Evolutionary conservation across 2,797 vertebrate species (phyloP), one percentile per base, ranked within the genome.

Genomic region (Clarias platycephalus): DNA sequence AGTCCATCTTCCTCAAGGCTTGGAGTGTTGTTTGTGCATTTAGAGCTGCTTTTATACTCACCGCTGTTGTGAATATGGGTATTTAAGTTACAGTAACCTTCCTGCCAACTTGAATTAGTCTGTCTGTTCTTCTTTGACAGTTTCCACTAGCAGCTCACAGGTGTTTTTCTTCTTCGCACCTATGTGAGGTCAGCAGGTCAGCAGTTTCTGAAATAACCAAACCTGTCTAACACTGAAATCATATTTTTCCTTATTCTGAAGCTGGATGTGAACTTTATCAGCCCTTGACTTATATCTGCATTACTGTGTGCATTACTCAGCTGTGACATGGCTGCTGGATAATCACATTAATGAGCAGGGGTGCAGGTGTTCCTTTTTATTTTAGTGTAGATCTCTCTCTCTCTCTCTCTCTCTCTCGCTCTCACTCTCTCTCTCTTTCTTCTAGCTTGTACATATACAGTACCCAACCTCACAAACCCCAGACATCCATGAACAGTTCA

Each of bases 121-220:
- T 68, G 67, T 8, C 67, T 70, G 5, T 70, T 44, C 37, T 44
- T 10, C 22, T 71, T 5, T 44, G 37, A 44, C 37, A 71, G 22
- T 44, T 71, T 71, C 64, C 20, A 44, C 20, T 12, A 0, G 0
- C 9, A n/a, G 37, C 37, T 71, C 22, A 44, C 13, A 40, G 34
- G 22, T 44, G 37, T 71, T 40, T 71, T 71, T 10, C 20, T 71
- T 71, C n/a, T 44, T 44, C 22, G 40, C 68, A 44, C 37, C 37
- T 68, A 10, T 37, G 34, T 37, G 37, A 68, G 18, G 6, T 34
- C 31, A 68, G 18, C 31, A 34, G 64, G 28, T 34, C 28, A 20
- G 28, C 64, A 68, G 31, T 20, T 68, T 68, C 66, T 68, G 66
- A 68, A 68, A 37, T 68, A 68, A 28, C 67, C 34, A 44, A 44